Conservation (phyloP, 2,113 vertebrate genomes). For the Salminus brasiliensis region DNA sequence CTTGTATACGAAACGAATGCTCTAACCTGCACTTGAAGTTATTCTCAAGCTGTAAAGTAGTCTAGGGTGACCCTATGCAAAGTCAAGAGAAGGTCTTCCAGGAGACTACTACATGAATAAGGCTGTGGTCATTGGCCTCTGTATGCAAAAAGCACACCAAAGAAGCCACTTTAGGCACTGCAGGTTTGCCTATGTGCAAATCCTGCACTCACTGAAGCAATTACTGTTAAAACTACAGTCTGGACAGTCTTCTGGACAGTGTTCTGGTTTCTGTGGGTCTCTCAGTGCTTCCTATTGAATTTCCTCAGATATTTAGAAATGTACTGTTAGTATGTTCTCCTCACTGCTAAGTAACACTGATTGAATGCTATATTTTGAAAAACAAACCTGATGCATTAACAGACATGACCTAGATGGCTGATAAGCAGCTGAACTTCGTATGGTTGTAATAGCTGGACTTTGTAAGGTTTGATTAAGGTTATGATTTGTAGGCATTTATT, state of each 20-base stretch:
- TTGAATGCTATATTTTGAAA: too few relatives aligned
- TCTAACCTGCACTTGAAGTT: too few relatives aligned
- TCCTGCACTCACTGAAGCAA: not conserved
- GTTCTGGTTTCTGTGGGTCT: not conserved
- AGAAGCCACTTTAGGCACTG: not conserved
- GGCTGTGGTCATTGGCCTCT: constrained; percentile 6
- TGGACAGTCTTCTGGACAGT: not conserved
- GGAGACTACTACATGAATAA: not conserved
- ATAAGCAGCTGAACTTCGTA: not conserved
- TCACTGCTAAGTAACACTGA: too few relatives aligned
- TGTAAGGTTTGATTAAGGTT: too few relatives aligned
- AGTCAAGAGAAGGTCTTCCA: not conserved
- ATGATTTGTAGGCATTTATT: not conserved
- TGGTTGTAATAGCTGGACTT: not conserved
- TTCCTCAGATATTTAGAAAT: too few relatives aligned
- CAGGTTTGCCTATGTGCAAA: not conserved
- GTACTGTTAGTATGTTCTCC: too few relatives aligned
- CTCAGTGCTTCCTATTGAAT: too few relatives aligned
- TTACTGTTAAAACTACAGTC: not conserved
- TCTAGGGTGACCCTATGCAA: not conserved
- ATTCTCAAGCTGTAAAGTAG: too few relatives aligned
- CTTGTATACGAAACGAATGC: too few relatives aligned
- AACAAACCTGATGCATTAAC: too few relatives aligned
- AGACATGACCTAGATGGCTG: too few relatives aligned
- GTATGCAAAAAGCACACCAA: not conserved